Evolutionary conservation across 2,888 invertebrate species (phyloP), one percentile per base, ranked within the genome.

Genomic region (Meloe dianella): DNA sequence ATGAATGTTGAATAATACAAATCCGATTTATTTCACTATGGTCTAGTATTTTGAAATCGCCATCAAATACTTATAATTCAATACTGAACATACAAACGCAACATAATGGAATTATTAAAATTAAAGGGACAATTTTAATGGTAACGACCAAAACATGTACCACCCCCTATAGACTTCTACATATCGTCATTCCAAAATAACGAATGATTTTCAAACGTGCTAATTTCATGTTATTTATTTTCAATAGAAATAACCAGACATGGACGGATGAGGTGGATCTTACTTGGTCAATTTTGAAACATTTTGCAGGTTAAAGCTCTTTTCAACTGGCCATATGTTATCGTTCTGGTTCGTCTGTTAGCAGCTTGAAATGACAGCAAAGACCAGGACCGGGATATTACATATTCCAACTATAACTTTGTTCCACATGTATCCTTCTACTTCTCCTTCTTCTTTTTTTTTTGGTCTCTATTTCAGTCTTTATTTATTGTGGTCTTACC

Each of bases 311-410:
- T 47, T 47, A 10, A 47, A 47, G 22, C 47, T 20, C 47, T 47
- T 47, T 47, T 9, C 47, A 47, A 47, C 47, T 47, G 20, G 47
- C 47, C 47, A 47, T 47, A 47, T 47, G 47, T 47, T 47, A 10
- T 20, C 20, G 47, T 47, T 47, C 47, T 47, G 47, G 47, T 20
- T 47, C 47, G 9, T 9, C 47, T 47, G 35, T 47, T 17, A 47
- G 47, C 47, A 47, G 47, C 47, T 47, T 47, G 47, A 12, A 47
- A 22, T 47, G 47, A 47, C 47, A 47, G 47, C 47, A 47, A 20
- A 9, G 47, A 20, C 47, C 20, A 47, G 41, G 41, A 47, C 1
- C 20, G 1, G 8, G 20, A 47, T 47, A 47, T 47, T 47, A 47
- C 47, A 47, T 47, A 47, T 47, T 47, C 20, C 20, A 22, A 10